Conservation (phyloP, 2,113 vertebrate genomes). For the Daphoenositta chrysoptera region DNA sequence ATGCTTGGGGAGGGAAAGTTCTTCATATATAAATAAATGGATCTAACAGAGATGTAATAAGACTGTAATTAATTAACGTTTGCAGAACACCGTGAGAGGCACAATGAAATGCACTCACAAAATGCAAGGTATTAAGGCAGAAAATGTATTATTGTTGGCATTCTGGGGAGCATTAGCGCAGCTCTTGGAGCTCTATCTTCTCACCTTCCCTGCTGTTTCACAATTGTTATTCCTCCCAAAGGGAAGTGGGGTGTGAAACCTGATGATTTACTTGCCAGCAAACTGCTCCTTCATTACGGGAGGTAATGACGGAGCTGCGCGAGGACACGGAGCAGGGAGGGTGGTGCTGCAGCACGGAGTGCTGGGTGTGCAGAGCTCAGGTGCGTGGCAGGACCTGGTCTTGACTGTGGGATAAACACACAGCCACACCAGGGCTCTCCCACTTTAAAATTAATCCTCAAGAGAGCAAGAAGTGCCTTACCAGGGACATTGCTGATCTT, state of each 20-base stretch:
- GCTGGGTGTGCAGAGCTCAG: neutral
- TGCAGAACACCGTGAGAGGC: neutral
- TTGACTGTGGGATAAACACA: neutral
- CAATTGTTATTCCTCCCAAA: conserved; percentile 16
- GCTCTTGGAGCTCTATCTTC: neutral
- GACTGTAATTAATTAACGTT: conserved; percentile 31
- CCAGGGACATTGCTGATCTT: neutral
- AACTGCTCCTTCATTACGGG: neutral
- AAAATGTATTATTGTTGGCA: conserved; percentile 47
- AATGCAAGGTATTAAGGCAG: neutral
- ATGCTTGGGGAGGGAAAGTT: neutral
- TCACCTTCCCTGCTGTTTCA: conserved; percentile 12
- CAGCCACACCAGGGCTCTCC: neutral
- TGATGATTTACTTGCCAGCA: neutral
- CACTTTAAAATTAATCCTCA: neutral
- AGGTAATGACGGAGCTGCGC: neutral
- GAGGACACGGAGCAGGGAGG: neutral
- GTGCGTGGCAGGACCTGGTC: neutral
- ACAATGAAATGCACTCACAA: neutral
- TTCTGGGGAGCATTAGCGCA: neutral
- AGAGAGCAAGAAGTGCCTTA: neutral
- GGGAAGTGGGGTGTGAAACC: neutral
- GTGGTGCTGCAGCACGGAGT: neutral
- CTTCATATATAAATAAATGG: conserved; percentile 20
- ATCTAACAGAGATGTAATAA: conserved; percentile 24